These are phyloP conservation scores for Scrobipalpa atriplicella DNA, from an alignment of 2,888 invertebrate species.

Conservation along the genomic window DNA sequence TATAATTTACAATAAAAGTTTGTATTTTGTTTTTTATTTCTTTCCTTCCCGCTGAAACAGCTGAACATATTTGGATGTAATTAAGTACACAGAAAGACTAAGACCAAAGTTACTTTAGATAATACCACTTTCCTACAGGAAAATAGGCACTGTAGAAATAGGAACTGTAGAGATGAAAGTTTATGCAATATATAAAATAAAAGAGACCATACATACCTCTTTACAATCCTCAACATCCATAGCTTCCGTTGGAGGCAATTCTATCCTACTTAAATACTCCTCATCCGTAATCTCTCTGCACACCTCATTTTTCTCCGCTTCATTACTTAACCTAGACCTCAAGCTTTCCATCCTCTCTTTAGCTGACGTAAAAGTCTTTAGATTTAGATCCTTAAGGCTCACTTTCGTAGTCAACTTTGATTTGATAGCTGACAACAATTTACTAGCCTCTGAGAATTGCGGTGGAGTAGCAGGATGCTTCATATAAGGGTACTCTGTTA, in stretches of 20 bases:
- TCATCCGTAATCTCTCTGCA: constrained; percentile 36
- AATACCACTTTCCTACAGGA: no score
- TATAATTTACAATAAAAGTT: neutral
- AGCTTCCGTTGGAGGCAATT: constrained; percentile 45
- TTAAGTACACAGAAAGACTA: no score
- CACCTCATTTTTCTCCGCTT: constrained; percentile 42
- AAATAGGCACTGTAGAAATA: no score
- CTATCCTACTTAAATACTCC: constrained; percentile 33
- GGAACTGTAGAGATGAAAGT: no score
- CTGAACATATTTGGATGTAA: no score
- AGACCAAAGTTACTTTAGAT: no score
- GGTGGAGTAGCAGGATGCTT: constrained; percentile 75
- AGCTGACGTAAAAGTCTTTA: constrained; percentile 51
- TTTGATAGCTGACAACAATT: constrained; percentile 73
- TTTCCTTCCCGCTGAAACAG: no score
- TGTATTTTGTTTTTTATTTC: no score
- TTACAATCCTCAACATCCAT: constrained; percentile 69
- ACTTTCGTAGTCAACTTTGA: constrained; percentile 66
- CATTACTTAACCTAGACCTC: constrained; percentile 53
- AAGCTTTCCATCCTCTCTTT: constrained; percentile 61
- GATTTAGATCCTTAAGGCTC: constrained; percentile 43
- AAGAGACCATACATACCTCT: constrained; percentile 61
- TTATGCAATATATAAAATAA: no score
- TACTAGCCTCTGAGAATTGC: constrained; percentile 75
- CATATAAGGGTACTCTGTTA: constrained; percentile 69